Evolutionary conservation across 2,888 invertebrate species (phyloP), one percentile per base, ranked within the genome.

Genomic region (Machimus atricapillus): DNA sequence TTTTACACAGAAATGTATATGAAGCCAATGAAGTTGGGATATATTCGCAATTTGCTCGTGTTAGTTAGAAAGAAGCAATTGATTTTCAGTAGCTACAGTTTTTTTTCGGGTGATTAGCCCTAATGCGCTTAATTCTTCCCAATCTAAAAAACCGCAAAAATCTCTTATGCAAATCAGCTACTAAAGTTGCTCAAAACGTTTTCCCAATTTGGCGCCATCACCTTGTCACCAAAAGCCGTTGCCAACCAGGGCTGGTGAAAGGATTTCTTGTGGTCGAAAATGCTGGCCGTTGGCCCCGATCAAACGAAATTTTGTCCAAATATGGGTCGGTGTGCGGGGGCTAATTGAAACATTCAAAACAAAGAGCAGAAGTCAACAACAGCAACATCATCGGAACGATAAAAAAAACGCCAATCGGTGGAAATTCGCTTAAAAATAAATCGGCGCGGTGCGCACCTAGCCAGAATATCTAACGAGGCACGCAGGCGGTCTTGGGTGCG

Each of bases 301-400:
- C 78, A 37, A 40, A 34, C 6, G 19, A 43, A 78, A 19, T 78
- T 78, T 78, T 78, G 19, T 14, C 78, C 78, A 78, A 78, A 78
- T 78, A 19, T 78, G 78, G 43, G 1, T 14, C 2, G 40, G 23
- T 19, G 78, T 66, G 66, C 40, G 78, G 66, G 78, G 78, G 78
- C 43, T 43, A 78, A 78, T 78, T 46, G 78, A 78, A 37, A 78
- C 40, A 78, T 40, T 40, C 37, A 78, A 78, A 78, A 78, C 78
- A 78, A 78, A 78, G 78, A 78, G 78, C 78, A 78, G 78, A 78
- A 43, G 46, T 78, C 40, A 78, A 78, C 40, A 78, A 43, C 78
- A 78, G 19, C 66, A 78, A 27, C 66, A 66, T 66, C 66, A 66
- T 66, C 66, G 27, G 27, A 12, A 23, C 27, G 66, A 66, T 66